Base-by-base conservation (phyloP, 23 tunicate species). In the Styela clava region DNA sequence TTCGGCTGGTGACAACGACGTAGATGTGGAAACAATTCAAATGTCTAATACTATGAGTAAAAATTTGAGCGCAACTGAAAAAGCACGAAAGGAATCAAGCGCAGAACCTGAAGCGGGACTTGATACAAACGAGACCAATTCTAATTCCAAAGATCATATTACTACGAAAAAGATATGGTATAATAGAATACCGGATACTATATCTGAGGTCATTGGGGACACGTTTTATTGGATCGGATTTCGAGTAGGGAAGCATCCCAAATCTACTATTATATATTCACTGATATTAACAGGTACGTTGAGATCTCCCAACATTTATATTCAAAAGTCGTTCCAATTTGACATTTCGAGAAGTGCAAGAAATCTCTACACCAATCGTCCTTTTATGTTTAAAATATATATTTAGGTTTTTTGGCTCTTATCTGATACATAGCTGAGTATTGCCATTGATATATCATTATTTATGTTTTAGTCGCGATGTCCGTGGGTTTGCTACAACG, bases 221-320 rank as follows among this genome's bases (percentile, higher is more conserved):
- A 64, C 65, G 16, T 76, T 76, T 0, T 76, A 20, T 44, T 76
- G 81, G 81, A 24, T 76, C 19, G 81, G 81, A 52, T 20, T 36
- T 18, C 69, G 65, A 22, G 81, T 76, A 0, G 81, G 64, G 29
- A 44, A 25, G 0, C 81, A 76, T 52, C 81, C 81, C 16, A 76
- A 76, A n/a, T 9, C 22, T 23, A 76, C 81, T 0, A 76, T 76
- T 33, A 1, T 52, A 25, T 52, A 0, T 21, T 19, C 27, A 5
- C 69, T 76, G n/a, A 24, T 76, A 24, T 9, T 44, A 21, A 44
- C 52, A 23, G 81, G 81, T 76, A 2, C 20, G 64, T 76, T 29
- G 34, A 71, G 7, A 65, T 65, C 20, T 56, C 63, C 63, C 20
- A n/a, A n/a, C n/a, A n/a, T n/a, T n/a, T n/a, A n/a, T n/a, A n/a